phyloP scores from a whole-genome alignment of 2,797 vertebrate genomes.

The Psittacula derbiana region DNA sequence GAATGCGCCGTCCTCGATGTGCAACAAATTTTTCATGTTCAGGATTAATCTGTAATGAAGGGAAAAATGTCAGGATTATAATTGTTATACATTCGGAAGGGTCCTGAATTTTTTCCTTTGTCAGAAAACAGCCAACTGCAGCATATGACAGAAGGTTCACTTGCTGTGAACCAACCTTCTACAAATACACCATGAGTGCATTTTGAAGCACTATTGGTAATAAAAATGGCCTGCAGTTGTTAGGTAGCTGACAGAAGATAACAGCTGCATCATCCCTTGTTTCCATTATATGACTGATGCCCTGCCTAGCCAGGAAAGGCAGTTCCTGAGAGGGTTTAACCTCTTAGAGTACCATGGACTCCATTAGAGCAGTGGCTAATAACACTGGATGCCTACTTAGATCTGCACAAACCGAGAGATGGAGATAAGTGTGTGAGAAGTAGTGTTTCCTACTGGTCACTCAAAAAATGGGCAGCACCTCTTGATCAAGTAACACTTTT shows the following conservation, averaged over 20 bases:
- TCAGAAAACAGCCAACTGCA: neutral
- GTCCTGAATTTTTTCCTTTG: neutral
- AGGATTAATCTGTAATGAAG: constrained; percentile 80
- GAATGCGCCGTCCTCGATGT: constrained; percentile 86
- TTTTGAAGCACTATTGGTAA: neutral
- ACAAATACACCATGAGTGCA: neutral
- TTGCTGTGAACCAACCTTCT: neutral
- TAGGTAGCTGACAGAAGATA: neutral
- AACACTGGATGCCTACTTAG: neutral
- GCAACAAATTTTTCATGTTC: constrained; percentile 85
- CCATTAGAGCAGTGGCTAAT: neutral
- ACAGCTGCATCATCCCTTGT: neutral
- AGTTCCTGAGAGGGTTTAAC: neutral
- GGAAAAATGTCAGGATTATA: neutral
- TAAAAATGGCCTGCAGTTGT: neutral
- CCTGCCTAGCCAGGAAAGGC: neutral
- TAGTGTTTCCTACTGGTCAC: neutral
- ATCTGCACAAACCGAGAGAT: neutral
- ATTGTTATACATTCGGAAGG: neutral
- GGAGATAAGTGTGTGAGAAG: neutral
- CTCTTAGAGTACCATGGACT: neutral
- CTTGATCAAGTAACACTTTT: neutral
- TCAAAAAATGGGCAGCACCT: neutral
- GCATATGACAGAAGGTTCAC: neutral
- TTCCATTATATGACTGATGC: neutral